Conservation (phyloP, 1,140 invertebrate genomes). For the Drosophila takahashii region DNA sequence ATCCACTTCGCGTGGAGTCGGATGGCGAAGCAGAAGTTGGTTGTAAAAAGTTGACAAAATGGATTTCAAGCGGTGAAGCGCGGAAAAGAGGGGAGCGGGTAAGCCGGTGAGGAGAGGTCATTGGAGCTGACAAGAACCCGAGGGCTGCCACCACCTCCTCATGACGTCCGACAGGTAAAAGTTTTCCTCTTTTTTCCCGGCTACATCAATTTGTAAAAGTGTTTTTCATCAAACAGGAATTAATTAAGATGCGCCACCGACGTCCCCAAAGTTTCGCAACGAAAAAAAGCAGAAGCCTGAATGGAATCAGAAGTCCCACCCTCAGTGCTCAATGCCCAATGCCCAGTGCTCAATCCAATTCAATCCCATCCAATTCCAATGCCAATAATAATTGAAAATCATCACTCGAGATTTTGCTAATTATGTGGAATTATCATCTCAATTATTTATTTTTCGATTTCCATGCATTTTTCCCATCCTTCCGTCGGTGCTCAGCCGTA, state of each 20-base stretch:
- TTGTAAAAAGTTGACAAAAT: conserved; percentile 79
- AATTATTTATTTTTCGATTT: conserved; percentile 82
- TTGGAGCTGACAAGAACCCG: conserved; percentile 45
- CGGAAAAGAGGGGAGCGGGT: no score
- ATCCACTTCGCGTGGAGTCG: conserved; percentile 28
- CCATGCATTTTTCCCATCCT: conserved; percentile 60
- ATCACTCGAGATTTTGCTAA: conserved; percentile 81
- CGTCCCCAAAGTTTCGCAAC: conserved; percentile 52
- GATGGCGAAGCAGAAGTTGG: conserved; percentile 33
- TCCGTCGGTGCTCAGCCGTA: neutral
- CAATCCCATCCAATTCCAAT: conserved; percentile 34
- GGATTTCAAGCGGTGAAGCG: conserved; percentile 52
- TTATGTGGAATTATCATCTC: conserved; percentile 82
- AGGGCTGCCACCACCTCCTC: conserved; percentile 3
- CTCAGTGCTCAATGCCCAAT: neutral
- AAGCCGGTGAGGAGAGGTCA: conserved; percentile 22
- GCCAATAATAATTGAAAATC: conserved; percentile 80
- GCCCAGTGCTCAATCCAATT: conserved; percentile 1
- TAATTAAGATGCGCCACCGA: conserved; percentile 71
- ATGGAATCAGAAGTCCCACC: conserved; percentile 20
- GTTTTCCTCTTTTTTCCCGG: conserved; percentile 53
- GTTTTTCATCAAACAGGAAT: conserved; percentile 82
- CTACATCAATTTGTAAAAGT: conserved; percentile 81
- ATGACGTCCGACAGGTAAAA: conserved; percentile 69
- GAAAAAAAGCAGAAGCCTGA: conserved; percentile 28